These are phyloP conservation scores for Penaeus vannamei DNA, from an alignment of 1,140 invertebrate genomes.

Conservation along the genomic window DNA sequence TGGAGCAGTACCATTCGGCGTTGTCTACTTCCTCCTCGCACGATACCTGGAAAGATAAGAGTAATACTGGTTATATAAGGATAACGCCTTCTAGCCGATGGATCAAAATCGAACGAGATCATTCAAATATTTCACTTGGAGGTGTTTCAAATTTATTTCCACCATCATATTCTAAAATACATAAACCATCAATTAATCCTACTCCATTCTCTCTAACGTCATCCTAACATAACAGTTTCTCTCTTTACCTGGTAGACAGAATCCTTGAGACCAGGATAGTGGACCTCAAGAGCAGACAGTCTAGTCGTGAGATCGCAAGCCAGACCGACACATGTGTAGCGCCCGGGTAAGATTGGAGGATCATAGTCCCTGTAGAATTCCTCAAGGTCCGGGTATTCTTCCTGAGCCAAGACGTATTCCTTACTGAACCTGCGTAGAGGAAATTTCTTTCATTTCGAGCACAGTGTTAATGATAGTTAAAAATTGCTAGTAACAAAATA, in stretches of 20 bases:
- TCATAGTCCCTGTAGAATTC: constrained; percentile 83
- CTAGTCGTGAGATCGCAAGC: constrained; percentile 83
- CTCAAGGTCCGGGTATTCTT: constrained; percentile 75
- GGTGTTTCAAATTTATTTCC: too few species aligned
- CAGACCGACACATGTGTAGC: constrained; percentile 90
- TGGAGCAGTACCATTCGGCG: constrained; percentile 66
- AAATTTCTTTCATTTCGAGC: not conserved
- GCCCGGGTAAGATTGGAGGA: constrained; percentile 82
- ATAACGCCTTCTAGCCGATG: too few species aligned
- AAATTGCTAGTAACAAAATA: not conserved
- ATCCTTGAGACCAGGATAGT: constrained; percentile 76
- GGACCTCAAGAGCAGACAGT: constrained; percentile 70
- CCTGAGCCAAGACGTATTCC: constrained; percentile 77
- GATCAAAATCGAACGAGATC: not conserved
- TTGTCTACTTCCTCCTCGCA: constrained; percentile 83
- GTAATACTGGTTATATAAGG: constrained; percentile 63
- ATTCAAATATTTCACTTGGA: too few species aligned
- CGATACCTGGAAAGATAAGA: constrained; percentile 83
- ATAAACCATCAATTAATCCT: too few species aligned
- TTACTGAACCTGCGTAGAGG: constrained; percentile 78
- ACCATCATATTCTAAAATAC: too few species aligned
- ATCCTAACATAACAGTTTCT: not conserved
- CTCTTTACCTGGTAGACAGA: constrained; percentile 75
- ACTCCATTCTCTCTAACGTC: not conserved
- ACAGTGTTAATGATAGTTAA: not conserved